Base-by-base conservation (phyloP, 2,888 invertebrate genomes). In the Polylopha cassiicola region DNA sequence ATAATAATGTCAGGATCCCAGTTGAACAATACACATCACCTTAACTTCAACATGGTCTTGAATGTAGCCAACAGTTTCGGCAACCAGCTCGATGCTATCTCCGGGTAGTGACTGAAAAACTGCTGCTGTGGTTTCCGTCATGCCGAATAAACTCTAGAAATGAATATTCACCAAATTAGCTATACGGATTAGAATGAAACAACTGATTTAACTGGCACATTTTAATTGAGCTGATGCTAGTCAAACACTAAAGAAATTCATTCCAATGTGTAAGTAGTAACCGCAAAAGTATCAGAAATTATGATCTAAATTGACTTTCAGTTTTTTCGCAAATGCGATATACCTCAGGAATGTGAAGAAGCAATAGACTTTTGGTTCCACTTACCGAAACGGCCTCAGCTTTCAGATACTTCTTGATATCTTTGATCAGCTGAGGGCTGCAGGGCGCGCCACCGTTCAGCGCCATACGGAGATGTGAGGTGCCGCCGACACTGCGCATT, bases 391-490 rank as follows among this genome's bases (percentile, higher is more conserved):
- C 85, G 42, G 73, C 69, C 3, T 87, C 68, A 0, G 88, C 73
- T 10, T 85, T 78, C 4, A 91, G 63, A 16, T 73, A 48, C n/a
- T 79, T 56, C 32, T 85, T 65, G 54, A 91, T 88, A 30, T 87
- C 80, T 22, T 74, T 75, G 31, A 89, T 88, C 5, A 91, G 73
- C 31, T 87, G 76, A 0, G 90, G 89, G n/a, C 94, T 90, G 65
- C 93, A 92, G 0, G 91, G 89, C 0, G 95, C 89, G 2, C 95
- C 96, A 0, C 92, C 94, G 32, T 90, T 89, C 4, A 93, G 63
- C 0, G 92, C 94, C 24, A 87, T 46, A 7, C 54, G 51, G 7
- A 85, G 42, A 2, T 55, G 61, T 21, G 82, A 70, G 0, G 86
- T 67, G 0, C 65, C 64, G 21, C 86, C 81, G 28, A 86, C 78